Conservation (phyloP, 2,797 vertebrate species). For the Scolopax bukidnonensis region DNA sequence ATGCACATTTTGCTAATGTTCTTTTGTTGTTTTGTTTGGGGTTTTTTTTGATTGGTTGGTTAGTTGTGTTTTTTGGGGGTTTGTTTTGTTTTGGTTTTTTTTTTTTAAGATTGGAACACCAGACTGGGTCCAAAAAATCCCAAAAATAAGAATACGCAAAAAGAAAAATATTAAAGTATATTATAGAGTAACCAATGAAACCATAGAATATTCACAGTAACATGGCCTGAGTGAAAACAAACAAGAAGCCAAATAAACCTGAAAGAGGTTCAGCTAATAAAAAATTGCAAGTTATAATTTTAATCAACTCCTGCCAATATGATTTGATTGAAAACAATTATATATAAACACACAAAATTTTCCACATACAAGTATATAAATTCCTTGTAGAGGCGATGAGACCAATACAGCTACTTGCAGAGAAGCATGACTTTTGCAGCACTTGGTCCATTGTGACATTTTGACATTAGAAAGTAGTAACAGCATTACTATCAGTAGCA, state of each 20-base stretch:
- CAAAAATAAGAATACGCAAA: not conserved
- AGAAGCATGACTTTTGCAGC: not conserved
- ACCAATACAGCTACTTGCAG: not conserved
- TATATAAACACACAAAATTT: not conserved
- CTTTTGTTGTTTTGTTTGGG: not conserved
- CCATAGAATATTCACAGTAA: not conserved
- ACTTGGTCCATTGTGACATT: not conserved
- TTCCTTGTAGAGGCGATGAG: not conserved
- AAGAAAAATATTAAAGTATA: not conserved
- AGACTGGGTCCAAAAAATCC: not conserved
- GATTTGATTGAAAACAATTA: not conserved
- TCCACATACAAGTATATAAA: not conserved
- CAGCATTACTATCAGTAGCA: not conserved
- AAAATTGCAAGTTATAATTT: not conserved
- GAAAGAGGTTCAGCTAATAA: not conserved
- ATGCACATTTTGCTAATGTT: not conserved
- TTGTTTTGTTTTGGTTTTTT: too few relatives aligned
- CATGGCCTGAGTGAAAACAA: not conserved
- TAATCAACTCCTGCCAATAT: not conserved
- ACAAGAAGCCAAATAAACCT: not conserved
- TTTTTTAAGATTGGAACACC: not conserved
- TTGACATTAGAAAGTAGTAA: not conserved
- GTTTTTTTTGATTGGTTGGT: too few relatives aligned
- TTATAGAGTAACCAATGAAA: not conserved
- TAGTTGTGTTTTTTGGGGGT: too few relatives aligned